Percentiles rank a stretch among this genome's conserved stretches.
These are phyloP conservation scores for Montipora sp. DNA, from an alignment of 64 coral and sea anemone genomes.

Conservation along the genomic window DNA sequence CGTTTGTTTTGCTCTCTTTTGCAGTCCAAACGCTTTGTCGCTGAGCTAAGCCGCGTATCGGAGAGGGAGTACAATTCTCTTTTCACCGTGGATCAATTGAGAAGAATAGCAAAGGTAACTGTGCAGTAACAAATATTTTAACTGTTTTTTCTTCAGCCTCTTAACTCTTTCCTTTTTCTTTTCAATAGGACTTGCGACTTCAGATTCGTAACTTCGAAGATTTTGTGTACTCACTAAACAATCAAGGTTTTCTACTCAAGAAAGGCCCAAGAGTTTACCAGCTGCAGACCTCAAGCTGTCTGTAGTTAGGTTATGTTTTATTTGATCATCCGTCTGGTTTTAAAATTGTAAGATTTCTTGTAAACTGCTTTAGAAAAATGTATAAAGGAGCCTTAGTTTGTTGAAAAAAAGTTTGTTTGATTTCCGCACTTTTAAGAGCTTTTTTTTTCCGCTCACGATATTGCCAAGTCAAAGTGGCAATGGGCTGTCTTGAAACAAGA, in stretches of 20 bases:
- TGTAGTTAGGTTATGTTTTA: conserved; percentile 15
- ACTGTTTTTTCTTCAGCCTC: too few relatives aligned
- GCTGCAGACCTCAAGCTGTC: conserved; percentile 85
- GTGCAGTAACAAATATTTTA: too few relatives aligned
- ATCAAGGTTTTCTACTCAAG: conserved; percentile 93
- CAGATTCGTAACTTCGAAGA: conserved; percentile 90
- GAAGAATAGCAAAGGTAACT: conserved; percentile 85
- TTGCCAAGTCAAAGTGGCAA: too few relatives aligned
- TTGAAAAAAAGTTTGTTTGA: background rate
- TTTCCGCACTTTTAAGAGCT: background rate
- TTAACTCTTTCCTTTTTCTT: background rate
- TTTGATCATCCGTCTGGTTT: background rate
- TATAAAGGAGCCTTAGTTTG: background rate
- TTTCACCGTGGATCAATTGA: conserved; percentile 91
- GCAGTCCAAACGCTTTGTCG: conserved; percentile 95
- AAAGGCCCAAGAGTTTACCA: conserved; percentile 93
- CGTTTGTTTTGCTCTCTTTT: conserved; percentile 27
- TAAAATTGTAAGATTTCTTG: background rate
- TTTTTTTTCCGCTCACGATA: too few relatives aligned
- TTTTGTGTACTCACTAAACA: conserved; percentile 96
- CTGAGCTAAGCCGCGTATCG: conserved; percentile 84
- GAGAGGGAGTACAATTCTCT: conserved; percentile 95
- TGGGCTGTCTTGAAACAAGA: too few relatives aligned
- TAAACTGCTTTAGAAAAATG: background rate
- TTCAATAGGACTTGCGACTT: conserved; percentile 78